Base-by-base conservation (phyloP, 2,113 vertebrate genomes). In the Aythya baeri region DNA sequence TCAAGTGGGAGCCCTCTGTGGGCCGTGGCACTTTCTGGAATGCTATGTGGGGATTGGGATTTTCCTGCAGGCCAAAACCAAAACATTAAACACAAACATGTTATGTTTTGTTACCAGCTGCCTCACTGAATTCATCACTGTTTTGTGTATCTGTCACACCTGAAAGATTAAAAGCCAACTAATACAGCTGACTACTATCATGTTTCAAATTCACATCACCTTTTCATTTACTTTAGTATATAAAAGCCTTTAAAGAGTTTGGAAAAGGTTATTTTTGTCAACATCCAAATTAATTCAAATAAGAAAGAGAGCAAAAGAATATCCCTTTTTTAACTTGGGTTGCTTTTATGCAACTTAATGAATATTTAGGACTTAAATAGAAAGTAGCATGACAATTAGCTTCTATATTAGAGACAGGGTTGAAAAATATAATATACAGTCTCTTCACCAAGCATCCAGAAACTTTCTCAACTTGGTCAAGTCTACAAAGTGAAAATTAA, bases 21-120 rank as follows among this genome's bases (percentile, higher is more conserved):
- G 99, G 99, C 49, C 99, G 98, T 6, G 99, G 99, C 93, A 99
- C 99, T 97, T 99, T 99, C 98, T 99, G 99, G 97, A 99, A 99
- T 17, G 99, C 99, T 98, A 99, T 99, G 97, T 99, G 99, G 67
- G 99, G 99, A 91, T 99, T 99, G 83, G 99, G 99, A 83, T 99
- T 99, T 95, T 99, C 99, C 99, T 99, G 93, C 7, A 96, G 75
- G 73, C 4, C 75, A 58, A 68, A 89, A 59, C 13, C 17, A 76
- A 68, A 87, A 71, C 16, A 55, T 76, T 34, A 71, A 4, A 23
- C 12, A 89, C 70, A 17, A 89, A 66, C 31, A 41, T 15, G 14
- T 34, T 55, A 78, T 1, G 17, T 63, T 34, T 38, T 11, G 44
- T 36, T 21, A 74, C 36, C 65, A 44, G 4, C 36, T 61, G 17